A percentile compares a stretch with the other conserved stretches of the same genome.
phyloP scores from a whole-genome alignment of 2,888 invertebrate species.

The Erebia palarica region DNA sequence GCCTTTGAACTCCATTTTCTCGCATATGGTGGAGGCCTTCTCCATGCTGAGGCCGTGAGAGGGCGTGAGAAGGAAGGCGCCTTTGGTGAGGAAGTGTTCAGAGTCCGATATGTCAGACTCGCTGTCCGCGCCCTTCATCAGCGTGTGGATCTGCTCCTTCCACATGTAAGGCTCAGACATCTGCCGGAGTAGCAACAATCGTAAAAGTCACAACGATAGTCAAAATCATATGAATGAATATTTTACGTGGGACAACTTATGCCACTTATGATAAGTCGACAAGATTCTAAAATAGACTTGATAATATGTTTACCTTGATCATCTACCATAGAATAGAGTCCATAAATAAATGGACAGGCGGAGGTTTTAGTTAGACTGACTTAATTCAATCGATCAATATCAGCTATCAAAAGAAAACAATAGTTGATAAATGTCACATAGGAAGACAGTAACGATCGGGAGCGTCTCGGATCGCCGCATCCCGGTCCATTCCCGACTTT shows the following conservation, averaged over 20 bases:
- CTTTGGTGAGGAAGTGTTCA: conserved; percentile 90
- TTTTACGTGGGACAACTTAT: too few species aligned
- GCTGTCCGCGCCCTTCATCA: conserved; percentile 88
- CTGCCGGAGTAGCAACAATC: conserved; percentile 50
- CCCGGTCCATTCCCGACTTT: conserved; percentile 33
- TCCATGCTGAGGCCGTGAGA: conserved; percentile 93
- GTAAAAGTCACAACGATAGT: too few species aligned
- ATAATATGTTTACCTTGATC: too few species aligned
- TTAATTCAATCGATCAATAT: too few species aligned
- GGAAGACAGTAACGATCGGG: conserved; percentile 35
- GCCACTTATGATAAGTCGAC: too few species aligned
- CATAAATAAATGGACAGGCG: conserved; percentile 27
- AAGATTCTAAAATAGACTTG: too few species aligned
- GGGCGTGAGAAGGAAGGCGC: conserved; percentile 92
- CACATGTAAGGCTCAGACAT: conserved; percentile 79
- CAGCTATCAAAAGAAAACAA: conserved; percentile 45
- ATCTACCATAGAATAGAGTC: neutral
- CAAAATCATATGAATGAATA: too few species aligned
- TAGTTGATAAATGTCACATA: conserved; percentile 38
- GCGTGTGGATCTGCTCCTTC: conserved; percentile 79
- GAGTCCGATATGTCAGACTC: conserved; percentile 90
- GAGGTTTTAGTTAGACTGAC: too few species aligned
- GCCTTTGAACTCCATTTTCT: conserved; percentile 94
- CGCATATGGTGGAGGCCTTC: conserved; percentile 92
- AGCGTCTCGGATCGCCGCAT: conserved; percentile 38